Evolutionary conservation across 2,888 invertebrate species (phyloP), one percentile per base, ranked within the genome.

Genomic region (Dichetophora obliterata): DNA sequence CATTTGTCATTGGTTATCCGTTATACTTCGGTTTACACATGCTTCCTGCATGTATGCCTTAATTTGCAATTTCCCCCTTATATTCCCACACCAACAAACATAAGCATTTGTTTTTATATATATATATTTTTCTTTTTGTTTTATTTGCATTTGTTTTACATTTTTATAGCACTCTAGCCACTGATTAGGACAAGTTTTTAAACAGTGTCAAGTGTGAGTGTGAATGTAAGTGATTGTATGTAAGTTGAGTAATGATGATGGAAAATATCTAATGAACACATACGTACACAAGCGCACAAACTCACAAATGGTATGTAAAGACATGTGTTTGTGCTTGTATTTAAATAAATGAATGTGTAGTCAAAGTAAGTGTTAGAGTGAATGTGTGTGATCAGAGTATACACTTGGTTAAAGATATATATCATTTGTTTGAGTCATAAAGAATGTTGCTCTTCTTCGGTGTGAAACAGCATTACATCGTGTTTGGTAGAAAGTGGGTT

Each of bases 1-100:
- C 79, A 77, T 79, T 79, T 75, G 70, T 75, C 77, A 75, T 57
- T 19, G 77, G 48, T 75, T 70, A 79, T 73, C 57, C 77, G 37
- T 65, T 75, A 37, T 11, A 34, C 54, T 63, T 19, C 11, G 63
- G n/a, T 52, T 27, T 19, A 24, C 27, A 24, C 57, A 24, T 59
- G 11, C 57, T 27, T 59, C 24, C 57, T 22, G 22, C 57, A 59
- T 19, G 24, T 22, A 19, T 22, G 31, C 37, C 22, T n/a, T 65
- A 19, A n/a, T 19, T 37, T 37, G 34, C 43, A 2, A 63, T 34
- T 31, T 31, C 31, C 34, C 37, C 19, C 8, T 65, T 19, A 34
- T 19, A 34, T 3, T 9, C 34, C 31, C 31, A 11, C 16, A 14
- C 31, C 65, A 31, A 16, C 34, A n/a, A 24, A 19, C 14, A 37